phyloP scores from a whole-genome alignment of 1,140 invertebrate genomes.

The Plodia interpunctella region DNA sequence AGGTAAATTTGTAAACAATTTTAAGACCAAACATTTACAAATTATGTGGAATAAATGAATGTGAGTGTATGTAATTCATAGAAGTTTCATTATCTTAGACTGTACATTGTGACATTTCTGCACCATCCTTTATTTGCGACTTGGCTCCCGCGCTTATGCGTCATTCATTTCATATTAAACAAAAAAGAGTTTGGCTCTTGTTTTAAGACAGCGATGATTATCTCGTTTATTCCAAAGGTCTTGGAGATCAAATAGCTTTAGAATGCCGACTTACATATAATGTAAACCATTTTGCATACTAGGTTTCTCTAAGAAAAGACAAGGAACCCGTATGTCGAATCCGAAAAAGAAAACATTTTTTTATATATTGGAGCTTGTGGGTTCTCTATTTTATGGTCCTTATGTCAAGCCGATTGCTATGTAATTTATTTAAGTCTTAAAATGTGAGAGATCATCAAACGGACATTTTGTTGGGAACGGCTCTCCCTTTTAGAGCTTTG shows the following conservation, averaged over 20 bases:
- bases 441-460: conserved; percentile 26
- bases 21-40: no score
- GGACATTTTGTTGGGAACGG: conserved; percentile 59
- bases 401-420: not conserved
- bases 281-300: no score
- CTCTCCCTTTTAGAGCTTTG: conserved; percentile 67
- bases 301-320: not conserved
- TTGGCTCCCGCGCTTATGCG: conserved; percentile 14
- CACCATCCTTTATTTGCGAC: not conserved
- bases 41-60: no score
- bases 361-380: not conserved
- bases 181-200: conserved; percentile 16
- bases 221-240: conserved; percentile 20
- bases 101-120: not conserved
- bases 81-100: no score
- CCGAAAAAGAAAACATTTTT: no score
- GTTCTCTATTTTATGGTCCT: no score
- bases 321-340: not conserved
- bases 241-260: not conserved
- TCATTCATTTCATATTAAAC: conserved; percentile 6
- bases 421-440: not conserved
- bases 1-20: no score
- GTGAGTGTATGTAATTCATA: no score
- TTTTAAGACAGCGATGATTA: conserved; percentile 12
- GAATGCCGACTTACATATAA: no score